phyloP scores from a whole-genome alignment of 2,888 invertebrate species.

The Blastobasis lacticolella region DNA sequence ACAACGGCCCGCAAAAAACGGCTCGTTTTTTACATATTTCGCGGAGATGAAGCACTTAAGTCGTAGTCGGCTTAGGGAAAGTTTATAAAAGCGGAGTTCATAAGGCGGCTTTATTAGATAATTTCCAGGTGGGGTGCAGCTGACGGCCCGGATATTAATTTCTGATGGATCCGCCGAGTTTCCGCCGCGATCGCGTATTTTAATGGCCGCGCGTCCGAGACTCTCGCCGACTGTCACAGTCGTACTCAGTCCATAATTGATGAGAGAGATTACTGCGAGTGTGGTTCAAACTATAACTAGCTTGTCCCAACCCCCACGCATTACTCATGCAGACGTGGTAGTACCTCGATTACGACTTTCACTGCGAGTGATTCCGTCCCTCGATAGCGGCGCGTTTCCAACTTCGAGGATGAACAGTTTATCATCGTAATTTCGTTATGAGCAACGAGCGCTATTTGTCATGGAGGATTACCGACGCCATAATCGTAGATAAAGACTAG shows the following conservation, averaged over 20 bases:
- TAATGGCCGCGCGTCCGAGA: conserved; percentile 24
- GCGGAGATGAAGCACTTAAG: conserved; percentile 35
- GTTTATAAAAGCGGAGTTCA: conserved; percentile 60
- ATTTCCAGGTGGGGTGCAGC: conserved; percentile 60
- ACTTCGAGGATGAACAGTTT: conserved; percentile 42
- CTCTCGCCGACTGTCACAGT: conserved; percentile 33
- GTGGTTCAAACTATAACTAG: conserved; percentile 47
- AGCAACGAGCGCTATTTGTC: too few relatives aligned
- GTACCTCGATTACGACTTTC: conserved; percentile 40
- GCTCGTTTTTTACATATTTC: conserved; percentile 22
- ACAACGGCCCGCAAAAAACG: neutral
- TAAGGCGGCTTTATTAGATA: conserved; percentile 61
- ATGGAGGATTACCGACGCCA: too few relatives aligned
- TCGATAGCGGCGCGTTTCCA: conserved; percentile 37
- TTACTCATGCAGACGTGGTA: conserved; percentile 46
- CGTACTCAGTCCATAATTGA: conserved; percentile 48
- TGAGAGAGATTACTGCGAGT: conserved; percentile 38
- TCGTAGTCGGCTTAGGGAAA: conserved; percentile 38
- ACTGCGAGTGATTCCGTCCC: conserved; percentile 34
- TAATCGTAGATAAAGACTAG: too few relatives aligned
- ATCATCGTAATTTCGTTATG: conserved; percentile 29
- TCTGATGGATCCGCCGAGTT: conserved; percentile 47
- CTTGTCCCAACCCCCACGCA: conserved; percentile 36
- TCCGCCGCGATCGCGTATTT: conserved; percentile 36
- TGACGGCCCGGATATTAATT: conserved; percentile 62